A percentile compares a stretch with the other conserved stretches of the same genome.
Conservation (phyloP, 2,888 invertebrate species). For the Conus canariensis region DNA sequence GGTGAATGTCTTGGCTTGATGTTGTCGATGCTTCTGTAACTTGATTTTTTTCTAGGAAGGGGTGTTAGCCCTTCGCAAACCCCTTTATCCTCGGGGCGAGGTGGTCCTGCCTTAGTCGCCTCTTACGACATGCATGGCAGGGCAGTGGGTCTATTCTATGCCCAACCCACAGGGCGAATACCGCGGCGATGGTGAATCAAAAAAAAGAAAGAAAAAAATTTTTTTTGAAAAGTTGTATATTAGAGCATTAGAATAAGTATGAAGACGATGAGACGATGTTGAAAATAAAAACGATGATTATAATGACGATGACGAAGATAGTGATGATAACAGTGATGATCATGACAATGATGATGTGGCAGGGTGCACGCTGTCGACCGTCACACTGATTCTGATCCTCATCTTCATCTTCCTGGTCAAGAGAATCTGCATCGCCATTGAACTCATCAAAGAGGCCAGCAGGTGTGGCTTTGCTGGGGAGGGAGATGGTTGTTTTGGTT, state of each 20-base stretch:
- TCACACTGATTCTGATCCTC: constrained; percentile 82
- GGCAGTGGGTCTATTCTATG: too few species aligned
- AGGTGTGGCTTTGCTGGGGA: constrained; percentile 74
- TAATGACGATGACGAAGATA: neutral
- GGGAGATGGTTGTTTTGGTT: neutral
- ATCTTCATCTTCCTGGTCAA: constrained; percentile 89
- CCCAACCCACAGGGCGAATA: too few species aligned
- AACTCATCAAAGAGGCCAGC: constrained; percentile 92
- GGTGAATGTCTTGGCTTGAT: too few species aligned
- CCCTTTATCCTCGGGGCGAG: too few species aligned
- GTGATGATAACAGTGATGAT: neutral
- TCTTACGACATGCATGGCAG: too few species aligned
- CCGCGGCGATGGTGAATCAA: too few species aligned
- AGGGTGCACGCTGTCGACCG: constrained; percentile 84
- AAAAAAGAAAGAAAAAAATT: too few species aligned
- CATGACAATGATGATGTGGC: constrained; percentile 42
- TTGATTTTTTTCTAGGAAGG: too few species aligned
- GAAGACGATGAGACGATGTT: neutral
- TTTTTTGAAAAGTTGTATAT: too few species aligned
- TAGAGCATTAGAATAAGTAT: neutral
- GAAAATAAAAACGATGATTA: neutral
- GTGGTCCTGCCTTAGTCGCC: too few species aligned
- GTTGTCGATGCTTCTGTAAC: too few species aligned
- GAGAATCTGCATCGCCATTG: constrained; percentile 92
- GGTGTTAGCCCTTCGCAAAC: too few species aligned